Evolutionary conservation across 1,140 invertebrate species (phyloP).

Genomic region (Drosophila nigromelanica): DNA sequence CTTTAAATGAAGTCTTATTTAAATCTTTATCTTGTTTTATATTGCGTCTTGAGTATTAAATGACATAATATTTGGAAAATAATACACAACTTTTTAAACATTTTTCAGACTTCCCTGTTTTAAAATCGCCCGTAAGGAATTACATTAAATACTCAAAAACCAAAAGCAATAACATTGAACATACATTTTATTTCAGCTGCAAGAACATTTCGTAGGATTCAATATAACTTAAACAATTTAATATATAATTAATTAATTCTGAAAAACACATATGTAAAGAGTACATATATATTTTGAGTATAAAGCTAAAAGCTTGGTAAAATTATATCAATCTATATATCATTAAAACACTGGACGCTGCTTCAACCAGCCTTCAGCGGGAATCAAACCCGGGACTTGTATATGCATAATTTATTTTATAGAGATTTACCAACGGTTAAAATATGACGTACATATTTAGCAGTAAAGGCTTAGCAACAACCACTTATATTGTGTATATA

Average conservation of each 20-base stretch:
- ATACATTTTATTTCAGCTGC: too few relatives aligned
- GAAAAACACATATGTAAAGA: too few relatives aligned
- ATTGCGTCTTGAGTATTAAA: too few relatives aligned
- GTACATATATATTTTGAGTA: not conserved
- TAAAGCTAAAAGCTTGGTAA: conserved; percentile 9
- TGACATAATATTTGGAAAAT: too few relatives aligned
- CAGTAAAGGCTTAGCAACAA: conserved; percentile 10
- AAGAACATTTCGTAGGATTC: too few relatives aligned
- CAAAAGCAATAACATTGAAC: not conserved
- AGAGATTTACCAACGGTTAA: conserved; percentile 31
- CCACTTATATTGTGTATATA: conserved; percentile 22
- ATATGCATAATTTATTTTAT: conserved; percentile 9
- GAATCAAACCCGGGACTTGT: conserved; percentile 3
- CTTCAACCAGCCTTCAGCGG: conserved; percentile 44
- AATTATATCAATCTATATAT: conserved; percentile 27
- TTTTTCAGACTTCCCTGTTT: too few relatives aligned
- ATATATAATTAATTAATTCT: too few relatives aligned
- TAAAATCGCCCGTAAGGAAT: too few relatives aligned
- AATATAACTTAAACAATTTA: too few relatives aligned
- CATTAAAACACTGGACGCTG: conserved; percentile 41
- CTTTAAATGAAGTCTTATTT: too few relatives aligned
- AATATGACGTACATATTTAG: conserved; percentile 1
- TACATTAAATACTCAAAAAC: not conserved
- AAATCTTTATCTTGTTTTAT: too few relatives aligned
- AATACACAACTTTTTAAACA: too few relatives aligned